Percentiles rank a stretch among this genome's conserved stretches.
These are phyloP conservation scores for Oxystoma pomonae DNA, from an alignment of 2,888 invertebrate genomes.

Conservation along the genomic window DNA sequence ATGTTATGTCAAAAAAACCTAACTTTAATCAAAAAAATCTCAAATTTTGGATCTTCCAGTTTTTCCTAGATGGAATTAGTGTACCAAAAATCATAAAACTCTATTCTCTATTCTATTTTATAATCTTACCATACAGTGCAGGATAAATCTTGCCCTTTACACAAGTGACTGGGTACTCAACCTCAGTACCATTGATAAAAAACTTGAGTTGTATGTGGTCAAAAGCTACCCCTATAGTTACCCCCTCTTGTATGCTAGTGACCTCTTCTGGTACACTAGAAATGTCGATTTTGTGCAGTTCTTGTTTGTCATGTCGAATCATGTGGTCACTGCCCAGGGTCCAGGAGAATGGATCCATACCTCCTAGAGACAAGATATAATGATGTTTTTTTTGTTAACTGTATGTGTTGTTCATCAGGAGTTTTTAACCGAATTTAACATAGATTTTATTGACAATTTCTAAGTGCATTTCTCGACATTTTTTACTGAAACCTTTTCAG, in stretches of 20 bases:
- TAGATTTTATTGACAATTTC: too few species aligned
- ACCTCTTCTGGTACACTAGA: constrained; percentile 28
- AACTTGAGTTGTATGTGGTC: constrained; percentile 96
- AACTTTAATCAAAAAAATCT: too few species aligned
- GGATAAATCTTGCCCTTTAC: constrained; percentile 90
- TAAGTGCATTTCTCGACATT: too few species aligned
- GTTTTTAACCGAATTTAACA: too few species aligned
- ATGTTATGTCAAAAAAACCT: too few species aligned
- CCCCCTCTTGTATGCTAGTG: constrained; percentile 75
- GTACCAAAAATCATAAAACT: too few species aligned
- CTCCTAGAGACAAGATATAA: too few species aligned
- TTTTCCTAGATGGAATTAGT: too few species aligned
- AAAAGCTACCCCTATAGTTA: constrained; percentile 89
- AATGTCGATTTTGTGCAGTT: constrained; percentile 55
- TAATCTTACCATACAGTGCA: constrained; percentile 78
- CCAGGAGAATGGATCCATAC: constrained; percentile 89
- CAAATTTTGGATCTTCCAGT: too few species aligned
- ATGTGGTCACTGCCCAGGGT: constrained; percentile 87
- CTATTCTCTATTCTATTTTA: constrained; percentile 2
- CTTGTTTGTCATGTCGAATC: constrained; percentile 79
- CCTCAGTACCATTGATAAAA: constrained; percentile 84
- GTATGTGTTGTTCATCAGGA: too few species aligned
- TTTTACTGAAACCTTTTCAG: too few species aligned
- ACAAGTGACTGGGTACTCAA: constrained; percentile 81
- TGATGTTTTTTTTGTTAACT: too few species aligned